phyloP scores from a whole-genome alignment of 2,113 vertebrate genomes.

The Arizona elegans region DNA sequence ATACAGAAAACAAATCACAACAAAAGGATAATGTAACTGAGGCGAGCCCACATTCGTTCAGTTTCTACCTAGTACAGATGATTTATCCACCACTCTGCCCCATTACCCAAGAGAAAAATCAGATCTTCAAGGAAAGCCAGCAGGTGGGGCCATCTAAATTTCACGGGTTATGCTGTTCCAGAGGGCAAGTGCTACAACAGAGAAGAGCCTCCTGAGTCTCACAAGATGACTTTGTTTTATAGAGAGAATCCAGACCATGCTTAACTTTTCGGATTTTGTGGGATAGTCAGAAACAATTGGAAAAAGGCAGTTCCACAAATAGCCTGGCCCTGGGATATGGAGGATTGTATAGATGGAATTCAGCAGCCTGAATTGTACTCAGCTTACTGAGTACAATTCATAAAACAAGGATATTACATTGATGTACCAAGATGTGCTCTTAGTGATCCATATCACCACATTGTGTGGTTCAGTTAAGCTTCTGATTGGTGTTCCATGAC shows the following conservation, averaged over 20 bases:
- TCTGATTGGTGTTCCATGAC: neutral
- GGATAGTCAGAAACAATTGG: neutral
- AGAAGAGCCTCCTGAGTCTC: neutral
- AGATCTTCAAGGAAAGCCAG: neutral
- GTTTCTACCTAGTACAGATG: neutral
- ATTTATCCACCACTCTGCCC: neutral
- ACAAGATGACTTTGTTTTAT: neutral
- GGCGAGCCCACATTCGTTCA: neutral
- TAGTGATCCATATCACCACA: neutral
- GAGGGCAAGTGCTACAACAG: neutral
- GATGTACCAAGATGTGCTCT: neutral
- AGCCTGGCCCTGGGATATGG: neutral
- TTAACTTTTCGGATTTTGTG: neutral
- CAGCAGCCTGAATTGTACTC: neutral
- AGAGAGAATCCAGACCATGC: neutral
- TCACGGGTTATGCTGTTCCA: neutral
- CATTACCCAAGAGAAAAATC: neutral
- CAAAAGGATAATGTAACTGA: neutral
- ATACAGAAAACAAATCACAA: neutral
- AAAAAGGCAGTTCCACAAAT: neutral
- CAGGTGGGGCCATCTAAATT: neutral
- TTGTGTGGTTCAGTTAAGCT: neutral
- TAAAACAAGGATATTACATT: neutral
- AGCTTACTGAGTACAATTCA: neutral
- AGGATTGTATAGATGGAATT: neutral